Base-by-base conservation (phyloP, 1,140 invertebrate genomes). In the Steinernema feltiae region DNA sequence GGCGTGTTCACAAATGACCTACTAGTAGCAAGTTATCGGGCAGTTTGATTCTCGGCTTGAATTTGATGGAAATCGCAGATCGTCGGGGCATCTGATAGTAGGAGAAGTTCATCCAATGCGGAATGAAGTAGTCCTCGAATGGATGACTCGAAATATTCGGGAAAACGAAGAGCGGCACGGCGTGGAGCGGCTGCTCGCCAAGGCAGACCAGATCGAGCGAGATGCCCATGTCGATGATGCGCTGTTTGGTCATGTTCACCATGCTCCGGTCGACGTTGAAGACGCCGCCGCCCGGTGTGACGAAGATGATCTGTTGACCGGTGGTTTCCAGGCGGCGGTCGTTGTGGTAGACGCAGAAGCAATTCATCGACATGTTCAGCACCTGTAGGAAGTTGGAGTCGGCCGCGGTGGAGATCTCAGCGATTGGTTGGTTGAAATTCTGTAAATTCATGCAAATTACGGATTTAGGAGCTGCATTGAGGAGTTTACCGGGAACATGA, bases 321-420 rank as follows among this genome's bases (percentile, higher is more conserved):
- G 96, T 98, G 70, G 97, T 90, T 86, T 99, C 97, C 88, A 99
- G 98, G 87, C 94, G 96, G 78, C 97, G 89, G 88, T 99, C 96
- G 74, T 97, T 87, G 86, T 97, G 98, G 87, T 99, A 96, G 86
- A 97, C 97, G 87, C 98, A 96, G 89, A 98, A 99, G 0, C 97
- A 93, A 76, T 80, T 82, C 83, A 83, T 82, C 63, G 77, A 82
- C 70, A 83, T 75, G 78, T 84, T 82, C 32, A 83, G 88, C 1
- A 98, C 95, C 91, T 99, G 96, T 21, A 99, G 89, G 88, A 99
- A 98, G 87, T 99, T 99, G 63, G 97, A 97, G 87, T 98, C 83
- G 0, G 93, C 92, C 17, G 96, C 94, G 17, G 92, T 93, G 0
- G 94, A 98, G 87, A 97, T 97, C 2, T 90, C 91, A 21, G 93